phyloP scores from a whole-genome alignment of 2,888 invertebrate species.

The Ommatoiulus sabulosus region DNA sequence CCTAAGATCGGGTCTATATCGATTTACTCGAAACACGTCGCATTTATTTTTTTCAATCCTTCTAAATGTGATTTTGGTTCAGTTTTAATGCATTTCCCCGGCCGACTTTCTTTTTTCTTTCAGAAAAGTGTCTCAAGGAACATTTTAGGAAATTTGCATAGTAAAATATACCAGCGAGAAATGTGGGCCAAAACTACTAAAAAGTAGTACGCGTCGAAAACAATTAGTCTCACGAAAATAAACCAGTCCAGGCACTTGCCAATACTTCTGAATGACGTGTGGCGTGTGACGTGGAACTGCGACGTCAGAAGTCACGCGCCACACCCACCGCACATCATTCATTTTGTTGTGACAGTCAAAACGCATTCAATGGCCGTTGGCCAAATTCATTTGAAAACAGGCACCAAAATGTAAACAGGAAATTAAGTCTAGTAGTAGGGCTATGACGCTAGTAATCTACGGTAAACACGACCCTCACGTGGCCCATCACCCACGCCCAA shows the following conservation, averaged over 20 bases:
- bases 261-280: not conserved
- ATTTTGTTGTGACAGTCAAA: not conserved
- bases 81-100: too few species aligned
- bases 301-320: not conserved
- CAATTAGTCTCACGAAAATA: not conserved
- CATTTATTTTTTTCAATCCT: too few species aligned
- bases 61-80: too few species aligned
- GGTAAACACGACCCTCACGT: not conserved
- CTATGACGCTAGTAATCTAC: not conserved
- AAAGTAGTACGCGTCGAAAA: not conserved
- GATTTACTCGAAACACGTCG: too few species aligned
- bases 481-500: not conserved
- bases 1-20: too few species aligned
- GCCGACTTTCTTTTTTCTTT: too few species aligned
- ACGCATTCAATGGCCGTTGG: not conserved
- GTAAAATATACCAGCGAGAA: too few species aligned
- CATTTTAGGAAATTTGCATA: too few species aligned
- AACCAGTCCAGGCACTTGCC: not conserved
- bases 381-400: not conserved
- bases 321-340: not conserved
- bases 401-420: conserved; percentile 13
- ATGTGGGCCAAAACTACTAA: not conserved
- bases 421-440: not conserved
- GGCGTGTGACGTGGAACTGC: not conserved
- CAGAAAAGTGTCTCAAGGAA: too few species aligned